A percentile compares a stretch with the other conserved stretches of the same genome.
Conservation (phyloP, 2,113 vertebrate genomes). For the Ramphastos sulfuratus region DNA sequence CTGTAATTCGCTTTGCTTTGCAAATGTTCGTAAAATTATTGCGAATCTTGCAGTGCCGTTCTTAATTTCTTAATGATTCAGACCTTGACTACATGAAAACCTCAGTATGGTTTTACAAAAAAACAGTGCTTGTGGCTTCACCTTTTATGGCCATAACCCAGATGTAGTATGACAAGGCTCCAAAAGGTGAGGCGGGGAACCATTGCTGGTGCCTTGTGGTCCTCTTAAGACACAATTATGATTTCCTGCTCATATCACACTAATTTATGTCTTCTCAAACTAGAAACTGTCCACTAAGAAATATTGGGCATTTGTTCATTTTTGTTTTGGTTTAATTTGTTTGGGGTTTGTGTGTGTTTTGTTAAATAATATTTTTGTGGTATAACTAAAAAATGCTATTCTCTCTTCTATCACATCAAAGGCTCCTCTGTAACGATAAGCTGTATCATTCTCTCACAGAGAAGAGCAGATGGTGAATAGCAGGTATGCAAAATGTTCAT, state of each 20-base stretch:
- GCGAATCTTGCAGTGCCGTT: not conserved
- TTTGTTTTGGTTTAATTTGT: not conserved
- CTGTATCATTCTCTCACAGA: slow-evolving; percentile 26
- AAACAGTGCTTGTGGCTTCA: not conserved
- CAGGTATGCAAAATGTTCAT: slow-evolving; percentile 57
- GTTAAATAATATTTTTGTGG: not conserved
- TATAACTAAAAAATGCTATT: not conserved
- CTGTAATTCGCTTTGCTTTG: not conserved
- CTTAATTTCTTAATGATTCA: not conserved
- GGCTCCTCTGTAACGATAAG: not conserved
- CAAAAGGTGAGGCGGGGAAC: not conserved
- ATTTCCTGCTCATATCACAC: not conserved
- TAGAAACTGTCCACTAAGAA: not conserved
- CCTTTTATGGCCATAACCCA: not conserved
- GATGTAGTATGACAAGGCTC: not conserved
- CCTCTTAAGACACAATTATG: not conserved
- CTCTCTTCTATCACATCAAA: not conserved
- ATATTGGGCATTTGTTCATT: not conserved
- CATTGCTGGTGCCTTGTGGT: not conserved
- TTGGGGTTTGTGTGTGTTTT: not conserved
- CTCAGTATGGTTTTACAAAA: not conserved
- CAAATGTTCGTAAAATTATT: not conserved
- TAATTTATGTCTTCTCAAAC: not conserved
- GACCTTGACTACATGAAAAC: not conserved
- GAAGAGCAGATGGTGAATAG: slow-evolving; percentile 67